Base-by-base conservation (phyloP, 1,140 invertebrate species). In the Potamilus streckersoni region DNA sequence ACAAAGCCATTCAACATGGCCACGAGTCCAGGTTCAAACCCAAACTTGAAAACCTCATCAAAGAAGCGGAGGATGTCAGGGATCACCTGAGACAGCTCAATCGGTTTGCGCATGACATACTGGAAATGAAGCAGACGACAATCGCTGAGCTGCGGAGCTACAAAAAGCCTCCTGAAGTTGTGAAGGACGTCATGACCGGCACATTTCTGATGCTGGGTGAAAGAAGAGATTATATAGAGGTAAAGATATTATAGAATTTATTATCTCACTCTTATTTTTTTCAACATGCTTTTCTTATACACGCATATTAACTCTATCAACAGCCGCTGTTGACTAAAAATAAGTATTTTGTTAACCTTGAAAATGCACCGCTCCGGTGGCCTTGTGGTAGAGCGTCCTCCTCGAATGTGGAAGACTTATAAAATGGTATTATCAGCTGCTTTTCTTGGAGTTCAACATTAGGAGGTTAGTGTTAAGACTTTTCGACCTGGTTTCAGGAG, bases 71-170 rank as follows among this genome's bases (percentile, higher is more conserved):
- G 61, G 69, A 27, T 12, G 58, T 71, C 16, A 60, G 69, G 11
- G 23, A 71, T 31, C 69, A 71, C 49, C 58, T 71, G 19, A 58
- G 16, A 57, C 71, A 65, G 15, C 27, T 72, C 16, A 64, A 72
- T 49, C 27, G 19, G 23, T 55, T 72, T 65, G 59, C 59, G 17
- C 71, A 72, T 65, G 76, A 80, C 23, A 71, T 80, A n/a, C 49
- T 78, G 15, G 57, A 72, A 38, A 72, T 72, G 71, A 72, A 72
- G n/a, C 71, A 72, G 60, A 13, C 71, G 8, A 72, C 71, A 27
- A 72, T 72, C 56, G 31, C 71, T 6, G 71, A 72, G 38, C 60
- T 72, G 17, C 38, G 20, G 13, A 72, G 71, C 49, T 72, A 72
- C 61, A 72, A 59, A 63, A 55, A 63, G 12, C 71, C 71, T 20